These are phyloP conservation scores for Thelaira solivaga DNA, from an alignment of 2,888 invertebrate species.

Conservation along the genomic window DNA sequence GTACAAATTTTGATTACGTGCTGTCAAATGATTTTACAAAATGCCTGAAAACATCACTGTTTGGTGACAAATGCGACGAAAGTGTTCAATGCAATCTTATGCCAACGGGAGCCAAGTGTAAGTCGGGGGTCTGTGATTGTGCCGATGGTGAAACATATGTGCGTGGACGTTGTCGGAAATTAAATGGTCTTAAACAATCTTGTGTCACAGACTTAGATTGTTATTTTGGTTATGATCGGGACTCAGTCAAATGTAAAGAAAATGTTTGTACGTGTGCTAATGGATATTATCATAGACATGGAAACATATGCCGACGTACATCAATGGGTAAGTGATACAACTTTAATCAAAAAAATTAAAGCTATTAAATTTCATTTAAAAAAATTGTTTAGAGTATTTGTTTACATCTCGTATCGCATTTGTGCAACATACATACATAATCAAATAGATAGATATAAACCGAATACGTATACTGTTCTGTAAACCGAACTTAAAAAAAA, in stretches of 20 bases:
- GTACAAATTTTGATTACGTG: conserved; percentile 71
- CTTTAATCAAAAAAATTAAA: background rate
- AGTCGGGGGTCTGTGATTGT: conserved; percentile 76
- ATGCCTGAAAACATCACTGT: conserved; percentile 75
- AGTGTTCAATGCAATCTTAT: conserved; percentile 77
- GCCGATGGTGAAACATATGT: conserved; percentile 75
- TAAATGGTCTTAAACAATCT: conserved; percentile 72
- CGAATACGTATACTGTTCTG: too few relatives aligned
- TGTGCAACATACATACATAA: too few relatives aligned
- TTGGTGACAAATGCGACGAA: conserved; percentile 76
- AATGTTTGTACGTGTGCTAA: conserved; percentile 75
- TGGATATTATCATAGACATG: conserved; percentile 76
- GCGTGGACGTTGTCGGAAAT: conserved; percentile 74
- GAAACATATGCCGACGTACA: conserved; percentile 76
- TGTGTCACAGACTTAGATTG: conserved; percentile 75
- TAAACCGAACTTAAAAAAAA: too few relatives aligned
- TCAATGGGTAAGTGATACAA: conserved; percentile 72
- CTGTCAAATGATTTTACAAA: conserved; percentile 71
- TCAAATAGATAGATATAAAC: too few relatives aligned
- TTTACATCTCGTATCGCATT: too few relatives aligned
- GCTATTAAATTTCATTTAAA: too few relatives aligned
- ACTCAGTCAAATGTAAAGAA: conserved; percentile 74
- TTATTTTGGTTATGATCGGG: conserved; percentile 76
- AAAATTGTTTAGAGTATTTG: too few relatives aligned
- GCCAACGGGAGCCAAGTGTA: conserved; percentile 77